Evolutionary conservation across 2,113 vertebrate species (phyloP), one percentile per base, ranked within the genome.

Genomic region (Lepus americanus): DNA sequence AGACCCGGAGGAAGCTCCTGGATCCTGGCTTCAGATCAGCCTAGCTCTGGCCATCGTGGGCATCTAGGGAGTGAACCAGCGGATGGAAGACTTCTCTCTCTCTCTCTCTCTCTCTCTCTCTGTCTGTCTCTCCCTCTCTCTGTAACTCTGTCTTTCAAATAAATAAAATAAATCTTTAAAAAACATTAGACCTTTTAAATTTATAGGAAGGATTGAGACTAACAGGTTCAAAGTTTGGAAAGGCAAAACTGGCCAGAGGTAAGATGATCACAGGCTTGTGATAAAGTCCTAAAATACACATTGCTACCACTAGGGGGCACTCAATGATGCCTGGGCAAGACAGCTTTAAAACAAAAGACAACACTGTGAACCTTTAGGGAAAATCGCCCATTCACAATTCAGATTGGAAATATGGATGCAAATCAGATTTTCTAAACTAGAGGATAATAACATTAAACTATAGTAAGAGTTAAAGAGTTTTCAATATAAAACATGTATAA

Each of bases 231-330:
- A 88, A 81, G 91, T 86, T 63, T 83, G 70, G 89, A 83, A 92
- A 67, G 49, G 67, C 31, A 90, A 5, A 70, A 84, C 44, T n/a
- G 25, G 55, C 8, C 36, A 89, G 17, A 16, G 29, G 63, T 27
- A 79, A 81, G 16, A 84, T 22, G 36, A 94, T 53, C 31, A 95
- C 2, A 31, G 9, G 64, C 5, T 84, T 94, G 53, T 55, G 63
- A 59, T 81, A 25, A 77, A 87, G 49, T 79, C 16, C 67, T 87
- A 39, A 94, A 96, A 95, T 72, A 80, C 1, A 89, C 12, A 87
- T 89, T 44, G 49, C 88, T 89, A 90, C 73, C 90, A 89, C 74
- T 78, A 89, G 69, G 27, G 92, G 55, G 74, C 76, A 93, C 36
- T 95, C 84, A 85, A 20, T 22, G 74, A 94, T 25, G 69, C 51